Conservation (phyloP, 2,113 vertebrate species). For the Caracal caracal region DNA sequence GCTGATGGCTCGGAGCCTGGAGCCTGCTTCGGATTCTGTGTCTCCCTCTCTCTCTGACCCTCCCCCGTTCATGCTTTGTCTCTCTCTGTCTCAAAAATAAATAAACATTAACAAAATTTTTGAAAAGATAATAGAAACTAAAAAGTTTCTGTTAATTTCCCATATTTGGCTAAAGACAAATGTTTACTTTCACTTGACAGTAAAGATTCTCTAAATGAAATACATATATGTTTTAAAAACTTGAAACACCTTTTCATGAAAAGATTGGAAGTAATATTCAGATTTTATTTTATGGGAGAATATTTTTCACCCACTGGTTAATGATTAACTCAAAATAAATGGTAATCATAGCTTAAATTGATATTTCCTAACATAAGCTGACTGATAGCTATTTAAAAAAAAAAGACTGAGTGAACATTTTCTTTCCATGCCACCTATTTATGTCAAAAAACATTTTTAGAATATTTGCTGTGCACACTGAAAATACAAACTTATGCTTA, state of each 20-base stretch:
- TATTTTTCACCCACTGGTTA: not conserved
- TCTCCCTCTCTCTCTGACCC: no score
- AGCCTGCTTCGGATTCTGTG: no score
- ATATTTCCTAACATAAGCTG: conserved; percentile 8
- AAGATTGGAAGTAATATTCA: not conserved
- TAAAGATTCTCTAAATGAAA: not conserved
- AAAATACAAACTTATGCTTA: not conserved
- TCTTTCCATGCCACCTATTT: not conserved
- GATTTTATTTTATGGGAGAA: not conserved
- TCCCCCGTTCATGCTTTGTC: no score
- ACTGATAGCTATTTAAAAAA: conserved; percentile 24
- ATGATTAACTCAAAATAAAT: conserved; percentile 17
- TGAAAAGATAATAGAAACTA: not conserved
- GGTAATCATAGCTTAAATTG: not conserved
- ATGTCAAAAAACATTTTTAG: conserved; percentile 26
- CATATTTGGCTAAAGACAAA: not conserved
- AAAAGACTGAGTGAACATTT: not conserved
- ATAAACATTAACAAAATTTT: no score
- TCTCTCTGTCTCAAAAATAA: no score
- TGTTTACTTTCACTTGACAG: not conserved
- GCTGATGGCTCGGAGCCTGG: no score
- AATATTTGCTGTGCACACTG: not conserved
- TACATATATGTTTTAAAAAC: not conserved
- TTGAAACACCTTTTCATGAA: not conserved
- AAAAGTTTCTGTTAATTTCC: not conserved